Evolutionary conservation across 1,140 invertebrate genomes (phyloP).

Genomic region (Drosophila rhopaloa): DNA sequence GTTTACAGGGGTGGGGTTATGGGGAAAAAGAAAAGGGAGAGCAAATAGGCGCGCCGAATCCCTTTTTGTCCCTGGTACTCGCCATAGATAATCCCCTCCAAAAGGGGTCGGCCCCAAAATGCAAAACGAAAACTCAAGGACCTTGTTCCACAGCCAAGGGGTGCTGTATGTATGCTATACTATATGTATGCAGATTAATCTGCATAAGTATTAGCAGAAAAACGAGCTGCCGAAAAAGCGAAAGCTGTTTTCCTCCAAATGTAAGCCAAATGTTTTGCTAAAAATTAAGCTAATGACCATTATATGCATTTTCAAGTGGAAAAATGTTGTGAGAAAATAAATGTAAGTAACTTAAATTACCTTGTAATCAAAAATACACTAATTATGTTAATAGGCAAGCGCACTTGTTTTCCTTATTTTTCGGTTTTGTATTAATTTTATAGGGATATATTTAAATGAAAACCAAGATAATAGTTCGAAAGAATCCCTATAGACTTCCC

Average conservation of each 20-base stretch:
- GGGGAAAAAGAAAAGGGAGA: not conserved
- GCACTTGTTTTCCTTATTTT: too few relatives aligned
- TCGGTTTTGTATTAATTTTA: too few relatives aligned
- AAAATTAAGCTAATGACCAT: conserved; percentile 3
- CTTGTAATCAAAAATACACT: too few relatives aligned
- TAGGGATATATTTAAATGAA: too few relatives aligned
- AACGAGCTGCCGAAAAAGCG: conserved; percentile 29
- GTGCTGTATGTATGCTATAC: conserved; percentile 23
- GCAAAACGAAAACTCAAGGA: conserved; percentile 47
- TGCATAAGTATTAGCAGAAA: conserved; percentile 42
- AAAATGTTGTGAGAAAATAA: too few relatives aligned
- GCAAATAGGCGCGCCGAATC: conserved; percentile 38
- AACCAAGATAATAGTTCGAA: too few relatives aligned
- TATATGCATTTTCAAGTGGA: conserved; percentile 4
- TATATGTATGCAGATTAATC: conserved; percentile 44
- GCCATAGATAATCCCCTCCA: conserved; percentile 25
- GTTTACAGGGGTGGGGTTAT: conserved; percentile 24
- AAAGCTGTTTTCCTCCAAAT: conserved; percentile 18
- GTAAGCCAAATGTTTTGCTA: not conserved
- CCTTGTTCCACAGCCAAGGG: conserved; percentile 43
- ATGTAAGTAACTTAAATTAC: too few relatives aligned
- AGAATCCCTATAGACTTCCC: too few relatives aligned
- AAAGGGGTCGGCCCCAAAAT: conserved; percentile 38
- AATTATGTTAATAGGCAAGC: too few relatives aligned
- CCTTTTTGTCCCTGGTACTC: conserved; percentile 28